Percentiles rank a stretch among this genome's conserved stretches.
Conservation (phyloP, 1,140 invertebrate genomes). For the Sesamia nonagrioides region DNA sequence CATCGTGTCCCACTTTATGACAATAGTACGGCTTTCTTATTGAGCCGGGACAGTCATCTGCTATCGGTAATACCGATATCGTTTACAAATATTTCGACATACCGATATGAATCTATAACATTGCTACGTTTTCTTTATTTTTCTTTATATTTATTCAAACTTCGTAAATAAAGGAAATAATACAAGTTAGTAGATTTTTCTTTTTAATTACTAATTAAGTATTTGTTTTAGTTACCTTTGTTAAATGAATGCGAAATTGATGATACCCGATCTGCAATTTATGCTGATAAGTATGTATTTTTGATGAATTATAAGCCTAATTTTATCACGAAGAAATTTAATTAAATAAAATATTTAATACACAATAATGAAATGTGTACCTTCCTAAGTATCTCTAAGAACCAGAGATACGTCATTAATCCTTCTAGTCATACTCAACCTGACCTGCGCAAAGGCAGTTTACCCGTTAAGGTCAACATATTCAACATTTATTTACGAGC, state of each 20-base stretch:
- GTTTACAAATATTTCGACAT: conserved; percentile 86
- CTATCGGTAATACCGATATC: conserved; percentile 75
- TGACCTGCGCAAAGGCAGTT: not conserved
- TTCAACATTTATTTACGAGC: conserved; percentile 20
- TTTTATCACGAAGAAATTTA: not conserved
- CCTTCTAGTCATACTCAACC: not conserved
- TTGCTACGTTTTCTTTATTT: conserved; percentile 33
- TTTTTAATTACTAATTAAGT: conserved; percentile 27
- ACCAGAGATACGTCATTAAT: not conserved
- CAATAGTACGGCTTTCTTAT: conserved; percentile 59
- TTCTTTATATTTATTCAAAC: conserved; percentile 15
- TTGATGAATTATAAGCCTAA: not conserved
- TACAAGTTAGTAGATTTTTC: conserved; percentile 6
- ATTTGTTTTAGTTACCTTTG: conserved; percentile 33
- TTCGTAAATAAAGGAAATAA: conserved; percentile 31
- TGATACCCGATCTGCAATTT: not conserved
- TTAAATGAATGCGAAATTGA: conserved; percentile 12
- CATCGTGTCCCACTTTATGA: conserved; percentile 55
- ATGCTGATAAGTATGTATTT: not conserved
- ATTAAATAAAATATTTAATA: too few species aligned
- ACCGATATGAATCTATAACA: conserved; percentile 69
- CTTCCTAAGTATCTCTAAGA: not conserved
- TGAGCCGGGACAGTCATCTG: conserved; percentile 55
- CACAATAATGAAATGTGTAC: not conserved
- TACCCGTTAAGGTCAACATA: conserved; percentile 12